Base-by-base conservation (phyloP, 1,140 invertebrate genomes). In the Aphelenchoides avenae region DNA sequence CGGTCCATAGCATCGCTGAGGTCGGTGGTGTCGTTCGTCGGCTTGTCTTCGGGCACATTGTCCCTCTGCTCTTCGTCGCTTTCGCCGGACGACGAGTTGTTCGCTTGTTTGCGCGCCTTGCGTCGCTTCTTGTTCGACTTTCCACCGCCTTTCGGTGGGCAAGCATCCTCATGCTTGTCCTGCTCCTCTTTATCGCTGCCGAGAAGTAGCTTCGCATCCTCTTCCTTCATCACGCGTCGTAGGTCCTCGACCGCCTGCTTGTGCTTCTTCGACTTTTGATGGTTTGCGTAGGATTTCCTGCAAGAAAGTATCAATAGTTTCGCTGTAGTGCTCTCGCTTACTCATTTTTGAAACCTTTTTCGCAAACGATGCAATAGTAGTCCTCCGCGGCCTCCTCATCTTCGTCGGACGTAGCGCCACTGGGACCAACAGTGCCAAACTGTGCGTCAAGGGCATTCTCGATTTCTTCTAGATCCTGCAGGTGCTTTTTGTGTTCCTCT, bases 201-300 rank as follows among this genome's bases (percentile, higher is more conserved):
- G 26, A 26, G n/a, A 5, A 68, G 52, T 11, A 68, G 34, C 27
- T 56, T 13, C 13, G 42, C 34, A 31, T 70, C 63, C 20, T 70
- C 67, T 31, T 60, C 43, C 5, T 42, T 42, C 67, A 68, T 70
- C 24, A 60, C 49, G 13, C 37, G 37, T 31, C 48, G 42, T 27
- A 68, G 44, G 46, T 60, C 20, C 42, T 59, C 61, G 7, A 68
- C 43, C 29, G 47, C 37, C 39, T 70, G 46, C 24, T 43, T 57
- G 42, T 68, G 66, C 41, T 68, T 68, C 22, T 66, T 67, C 6
- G 67, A 70, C 5, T 50, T 52, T 51, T 66, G 30, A 43, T 68
- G 66, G 33, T 65, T 68, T 5, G 29, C 48, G 24, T 30, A 64
- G 1, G 62, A 39, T 33, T 66, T 64, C 37, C 63, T 62, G 30